Evolutionary conservation across 2,888 invertebrate species (phyloP).

Genomic region (Myopa testacea): DNA sequence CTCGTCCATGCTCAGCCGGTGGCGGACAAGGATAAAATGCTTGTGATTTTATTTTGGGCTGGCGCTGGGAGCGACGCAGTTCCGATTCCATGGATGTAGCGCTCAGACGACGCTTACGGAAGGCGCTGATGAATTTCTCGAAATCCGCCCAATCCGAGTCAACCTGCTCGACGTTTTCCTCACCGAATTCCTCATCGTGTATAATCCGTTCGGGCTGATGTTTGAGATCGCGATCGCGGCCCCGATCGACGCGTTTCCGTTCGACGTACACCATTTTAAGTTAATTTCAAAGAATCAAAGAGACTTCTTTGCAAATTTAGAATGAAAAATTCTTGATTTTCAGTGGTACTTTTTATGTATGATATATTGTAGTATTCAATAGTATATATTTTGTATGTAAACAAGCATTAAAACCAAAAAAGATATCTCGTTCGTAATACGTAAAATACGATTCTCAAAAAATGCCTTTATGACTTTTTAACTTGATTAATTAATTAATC

Average conservation of each 20-base stretch:
- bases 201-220: slow-evolving; percentile 59
- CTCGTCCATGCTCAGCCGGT: slow-evolving; percentile 62
- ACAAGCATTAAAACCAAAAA: neutral
- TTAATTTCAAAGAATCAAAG: neutral
- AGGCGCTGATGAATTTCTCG: slow-evolving; percentile 64
- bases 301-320: no score
- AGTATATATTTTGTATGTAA: no score
- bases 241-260: slow-evolving; percentile 49
- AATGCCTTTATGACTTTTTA: neutral
- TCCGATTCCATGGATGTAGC: slow-evolving; percentile 65
- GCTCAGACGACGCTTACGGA: slow-evolving; percentile 64
- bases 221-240: slow-evolving; percentile 49
- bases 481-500: neutral
- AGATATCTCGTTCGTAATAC: neutral
- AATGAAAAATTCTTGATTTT: neutral
- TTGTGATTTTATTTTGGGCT: slow-evolving; percentile 63
- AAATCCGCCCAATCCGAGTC: slow-evolving; percentile 69
- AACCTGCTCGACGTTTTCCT: slow-evolving; percentile 67
- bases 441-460: no score
- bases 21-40: slow-evolving; percentile 68
- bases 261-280: slow-evolving; percentile 53
- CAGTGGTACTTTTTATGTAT: no score
- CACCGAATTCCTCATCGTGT: slow-evolving; percentile 68
- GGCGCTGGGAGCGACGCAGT: slow-evolving; percentile 59
- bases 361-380: no score